phyloP scores from a whole-genome alignment of 2,113 vertebrate species.

The Neolamprologus kungweensis region DNA sequence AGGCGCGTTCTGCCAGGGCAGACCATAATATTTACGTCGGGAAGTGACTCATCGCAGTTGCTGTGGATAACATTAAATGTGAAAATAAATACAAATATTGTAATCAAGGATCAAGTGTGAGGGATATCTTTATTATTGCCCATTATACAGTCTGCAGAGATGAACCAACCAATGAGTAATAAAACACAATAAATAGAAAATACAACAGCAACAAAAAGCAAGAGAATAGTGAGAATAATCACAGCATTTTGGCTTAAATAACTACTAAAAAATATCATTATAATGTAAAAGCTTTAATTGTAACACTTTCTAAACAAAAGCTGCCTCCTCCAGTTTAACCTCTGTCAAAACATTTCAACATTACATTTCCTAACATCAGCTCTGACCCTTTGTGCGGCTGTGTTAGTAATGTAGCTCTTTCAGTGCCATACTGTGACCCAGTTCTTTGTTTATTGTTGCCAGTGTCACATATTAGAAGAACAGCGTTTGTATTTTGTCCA shows the following conservation, averaged over 20 bases:
- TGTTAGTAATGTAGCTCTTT: neutral
- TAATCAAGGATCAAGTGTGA: neutral
- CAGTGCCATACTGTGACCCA: neutral
- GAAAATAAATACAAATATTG: neutral
- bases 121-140: neutral
- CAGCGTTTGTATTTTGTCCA: constrained; percentile 32
- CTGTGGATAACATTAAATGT: neutral
- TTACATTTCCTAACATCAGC: neutral
- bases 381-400: neutral
- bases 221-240: neutral
- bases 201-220: neutral
- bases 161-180: neutral
- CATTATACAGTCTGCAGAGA: neutral
- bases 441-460: neutral
- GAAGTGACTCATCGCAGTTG: neutral
- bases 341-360: neutral
- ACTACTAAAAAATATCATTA: accelerated
- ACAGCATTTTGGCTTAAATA: neutral
- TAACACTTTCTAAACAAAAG: neutral
- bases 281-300: neutral
- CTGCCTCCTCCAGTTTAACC: neutral
- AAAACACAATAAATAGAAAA: neutral
- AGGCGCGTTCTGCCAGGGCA: neutral
- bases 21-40: constrained; percentile 39
- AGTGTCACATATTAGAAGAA: constrained; percentile 14